phyloP scores from a whole-genome alignment of 2,113 vertebrate species.

The Dipodomys merriami region DNA sequence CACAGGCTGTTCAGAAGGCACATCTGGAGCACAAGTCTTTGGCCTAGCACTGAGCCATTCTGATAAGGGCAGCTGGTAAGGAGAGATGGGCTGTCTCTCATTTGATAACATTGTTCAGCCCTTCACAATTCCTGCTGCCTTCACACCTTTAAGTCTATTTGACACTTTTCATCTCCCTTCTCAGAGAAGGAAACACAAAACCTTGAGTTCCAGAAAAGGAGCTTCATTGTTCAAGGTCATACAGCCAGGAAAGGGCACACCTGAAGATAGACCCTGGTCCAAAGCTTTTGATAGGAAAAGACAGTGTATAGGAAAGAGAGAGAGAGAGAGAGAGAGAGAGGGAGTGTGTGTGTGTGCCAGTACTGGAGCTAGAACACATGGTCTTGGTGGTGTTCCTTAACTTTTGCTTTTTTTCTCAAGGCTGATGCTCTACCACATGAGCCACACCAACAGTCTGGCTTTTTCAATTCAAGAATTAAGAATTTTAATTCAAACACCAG shows the following conservation, averaged over 20 bases:
- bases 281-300: not conserved
- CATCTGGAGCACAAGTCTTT: not conserved
- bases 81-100: too few species aligned
- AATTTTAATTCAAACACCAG: too few species aligned
- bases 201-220: not conserved
- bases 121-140: not conserved
- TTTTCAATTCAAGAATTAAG: too few species aligned
- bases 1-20: not conserved
- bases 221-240: not conserved
- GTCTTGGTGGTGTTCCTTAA: too few species aligned
- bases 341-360: too few species aligned
- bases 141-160: not conserved
- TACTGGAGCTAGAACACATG: too few species aligned
- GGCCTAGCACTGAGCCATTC: not conserved
- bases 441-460: too few species aligned
- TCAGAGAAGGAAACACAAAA: not conserved
- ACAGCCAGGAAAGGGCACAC: not conserved
- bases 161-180: not conserved
- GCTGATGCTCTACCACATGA: too few species aligned
- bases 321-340: rapidly evolving
- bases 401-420: too few species aligned
- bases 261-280: not conserved
- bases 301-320: not conserved
- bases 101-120: not conserved
- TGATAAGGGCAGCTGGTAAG: not conserved